phyloP scores from a whole-genome alignment of 2,797 vertebrate species.

The Limnodromus scolopaceus region DNA sequence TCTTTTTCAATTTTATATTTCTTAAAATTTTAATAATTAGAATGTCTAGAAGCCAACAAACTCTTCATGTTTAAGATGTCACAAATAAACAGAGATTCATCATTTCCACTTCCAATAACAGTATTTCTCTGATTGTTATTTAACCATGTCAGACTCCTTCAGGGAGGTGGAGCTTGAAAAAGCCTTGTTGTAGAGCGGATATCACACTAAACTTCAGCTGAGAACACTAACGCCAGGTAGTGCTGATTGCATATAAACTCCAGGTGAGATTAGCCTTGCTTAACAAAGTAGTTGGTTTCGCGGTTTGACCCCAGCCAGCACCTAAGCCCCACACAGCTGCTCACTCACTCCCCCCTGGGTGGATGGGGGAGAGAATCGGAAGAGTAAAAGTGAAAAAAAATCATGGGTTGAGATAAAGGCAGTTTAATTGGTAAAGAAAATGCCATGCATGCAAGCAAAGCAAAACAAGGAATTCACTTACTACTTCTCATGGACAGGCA shows the following conservation, averaged over 20 bases:
- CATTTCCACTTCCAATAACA: not conserved
- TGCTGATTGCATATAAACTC: not conserved
- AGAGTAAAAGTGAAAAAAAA: not conserved
- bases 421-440: not conserved
- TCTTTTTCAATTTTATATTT: constrained; percentile 19
- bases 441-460: not conserved
- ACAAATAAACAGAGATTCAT: not conserved
- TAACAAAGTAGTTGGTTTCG: not conserved
- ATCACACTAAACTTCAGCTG: not conserved
- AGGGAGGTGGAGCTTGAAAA: not conserved
- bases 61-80: not conserved
- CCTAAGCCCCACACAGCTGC: rapidly evolving
- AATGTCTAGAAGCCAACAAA: not conserved
- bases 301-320: not conserved
- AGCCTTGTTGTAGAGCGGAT: not conserved
- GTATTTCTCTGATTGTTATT: not conserved
- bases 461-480: not conserved
- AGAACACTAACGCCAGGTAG: not conserved
- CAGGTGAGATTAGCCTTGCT: not conserved
- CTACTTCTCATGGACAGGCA: not conserved
- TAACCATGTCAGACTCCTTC: not conserved
- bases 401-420: not conserved
- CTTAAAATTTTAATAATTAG: constrained; percentile 6
- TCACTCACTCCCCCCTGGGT: not conserved
- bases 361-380: not conserved